Conservation (phyloP, 2,113 vertebrate species). For the Percina caprodes region DNA sequence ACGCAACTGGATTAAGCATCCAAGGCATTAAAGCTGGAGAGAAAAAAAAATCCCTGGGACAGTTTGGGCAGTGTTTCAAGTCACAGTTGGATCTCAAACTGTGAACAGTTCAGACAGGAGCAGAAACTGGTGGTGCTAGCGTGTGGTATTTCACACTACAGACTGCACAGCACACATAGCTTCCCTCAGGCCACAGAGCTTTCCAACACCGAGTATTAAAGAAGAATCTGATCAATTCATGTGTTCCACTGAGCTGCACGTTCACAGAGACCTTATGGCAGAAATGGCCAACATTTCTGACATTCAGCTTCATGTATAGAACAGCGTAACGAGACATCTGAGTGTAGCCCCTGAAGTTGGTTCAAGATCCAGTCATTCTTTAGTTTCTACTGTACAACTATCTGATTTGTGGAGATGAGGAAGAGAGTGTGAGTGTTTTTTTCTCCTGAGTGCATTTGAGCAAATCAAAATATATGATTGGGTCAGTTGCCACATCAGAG, state of each 20-base stretch:
- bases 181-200: constrained; percentile 56
- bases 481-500: constrained; percentile 66
- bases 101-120: constrained; percentile 39
- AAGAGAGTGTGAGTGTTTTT: not conserved
- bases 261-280: constrained; percentile 50
- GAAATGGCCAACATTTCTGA: constrained; percentile 59
- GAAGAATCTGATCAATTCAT: constrained; percentile 65
- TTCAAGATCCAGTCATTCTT: constrained; percentile 26
- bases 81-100: constrained; percentile 46
- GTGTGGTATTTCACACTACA: constrained; percentile 53
- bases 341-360: constrained; percentile 33
- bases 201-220: constrained; percentile 57
- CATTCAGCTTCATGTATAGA: constrained; percentile 68
- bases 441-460: constrained; percentile 48
- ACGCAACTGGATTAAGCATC: constrained; percentile 95
- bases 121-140: constrained; percentile 18
- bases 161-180: constrained; percentile 45
- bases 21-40: constrained; percentile 85
- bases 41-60: constrained; percentile 28
- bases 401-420: constrained; percentile 21
- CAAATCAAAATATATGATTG: constrained; percentile 62
- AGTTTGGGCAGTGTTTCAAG: constrained; percentile 42
- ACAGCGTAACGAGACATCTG: constrained; percentile 43
- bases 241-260: constrained; percentile 39
- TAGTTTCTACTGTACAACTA: constrained; percentile 64